Evolutionary conservation across 2,113 vertebrate genomes (phyloP).

Genomic region (Callionymus lyra): DNA sequence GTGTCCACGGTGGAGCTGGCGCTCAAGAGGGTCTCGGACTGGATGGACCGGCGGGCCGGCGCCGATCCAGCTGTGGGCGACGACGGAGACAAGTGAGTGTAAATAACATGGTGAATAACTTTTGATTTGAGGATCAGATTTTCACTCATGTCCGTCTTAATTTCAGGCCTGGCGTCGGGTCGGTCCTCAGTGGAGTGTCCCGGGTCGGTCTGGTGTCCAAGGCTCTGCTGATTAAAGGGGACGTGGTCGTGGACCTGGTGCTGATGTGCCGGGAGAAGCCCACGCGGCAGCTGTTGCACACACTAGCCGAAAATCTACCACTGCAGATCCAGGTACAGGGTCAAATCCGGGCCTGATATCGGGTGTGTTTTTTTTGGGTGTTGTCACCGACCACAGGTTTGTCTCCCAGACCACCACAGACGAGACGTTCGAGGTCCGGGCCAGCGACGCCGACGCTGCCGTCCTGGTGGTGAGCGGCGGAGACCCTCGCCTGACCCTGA

Average conservation of each 20-base stretch:
- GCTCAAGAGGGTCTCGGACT: conserved; percentile 87
- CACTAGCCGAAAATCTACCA: conserved; percentile 83
- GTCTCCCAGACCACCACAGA: conserved; percentile 81
- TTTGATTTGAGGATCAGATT: too few species aligned
- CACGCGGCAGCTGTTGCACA: conserved; percentile 75
- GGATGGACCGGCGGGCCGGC: conserved; percentile 69
- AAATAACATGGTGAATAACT: background rate
- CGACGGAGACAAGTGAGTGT: conserved; percentile 37
- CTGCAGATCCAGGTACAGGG: conserved; percentile 85
- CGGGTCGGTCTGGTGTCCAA: conserved; percentile 87
- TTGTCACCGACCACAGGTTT: conserved; percentile 9
- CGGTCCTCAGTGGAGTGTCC: conserved; percentile 77
- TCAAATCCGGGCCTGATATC: too few species aligned
- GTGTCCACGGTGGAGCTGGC: conserved; percentile 88
- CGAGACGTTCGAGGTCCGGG: conserved; percentile 80
- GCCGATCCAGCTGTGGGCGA: conserved; percentile 61
- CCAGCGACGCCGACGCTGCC: conserved; percentile 77
- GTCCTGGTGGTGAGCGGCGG: conserved; percentile 78
- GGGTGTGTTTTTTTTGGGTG: too few species aligned
- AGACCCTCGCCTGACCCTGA: conserved; percentile 78
- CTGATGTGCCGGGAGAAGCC: conserved; percentile 85
- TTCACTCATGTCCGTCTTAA: background rate
- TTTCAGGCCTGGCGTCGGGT: conserved; percentile 54
- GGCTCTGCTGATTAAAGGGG: conserved; percentile 83
- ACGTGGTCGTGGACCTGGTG: conserved; percentile 85